phyloP scores from a whole-genome alignment of 2,113 vertebrate species.

The Muntiacus reevesi region DNA sequence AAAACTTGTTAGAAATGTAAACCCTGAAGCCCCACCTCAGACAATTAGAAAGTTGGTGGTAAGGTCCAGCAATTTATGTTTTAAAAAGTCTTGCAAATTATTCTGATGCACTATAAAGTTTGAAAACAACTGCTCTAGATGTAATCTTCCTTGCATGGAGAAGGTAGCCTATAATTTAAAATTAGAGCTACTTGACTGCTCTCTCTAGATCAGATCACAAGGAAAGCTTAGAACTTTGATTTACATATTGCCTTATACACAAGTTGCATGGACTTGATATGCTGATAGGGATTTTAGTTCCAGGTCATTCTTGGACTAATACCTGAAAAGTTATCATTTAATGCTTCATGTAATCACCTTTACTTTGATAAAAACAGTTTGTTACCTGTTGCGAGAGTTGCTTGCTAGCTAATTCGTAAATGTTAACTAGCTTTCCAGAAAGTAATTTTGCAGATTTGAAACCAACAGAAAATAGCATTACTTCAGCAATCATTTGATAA shows the following conservation, averaged over 20 bases:
- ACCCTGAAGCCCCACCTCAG: background rate
- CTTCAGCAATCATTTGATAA: constrained; percentile 76
- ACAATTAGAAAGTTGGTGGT: background rate
- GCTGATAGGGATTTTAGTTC: background rate
- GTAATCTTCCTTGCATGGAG: background rate
- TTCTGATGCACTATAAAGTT: background rate
- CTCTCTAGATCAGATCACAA: background rate
- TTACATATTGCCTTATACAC: background rate
- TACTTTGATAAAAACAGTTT: background rate
- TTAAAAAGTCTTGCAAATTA: background rate
- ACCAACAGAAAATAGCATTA: constrained; percentile 76
- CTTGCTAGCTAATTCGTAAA: constrained; percentile 74
- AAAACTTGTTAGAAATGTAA: background rate
- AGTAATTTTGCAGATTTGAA: constrained; percentile 76
- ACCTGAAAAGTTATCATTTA: background rate
- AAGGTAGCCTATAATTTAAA: background rate
- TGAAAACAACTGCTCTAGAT: background rate
- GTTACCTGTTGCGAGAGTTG: constrained; percentile 79
- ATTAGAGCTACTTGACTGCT: background rate
- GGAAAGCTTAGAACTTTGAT: background rate
- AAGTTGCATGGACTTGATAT: background rate
- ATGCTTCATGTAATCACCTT: background rate
- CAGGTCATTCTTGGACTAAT: background rate
- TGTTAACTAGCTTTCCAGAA: constrained; percentile 74
- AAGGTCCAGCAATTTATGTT: background rate